phyloP scores from a whole-genome alignment of 2,797 vertebrate genomes.

The Sciaenops ocellatus region DNA sequence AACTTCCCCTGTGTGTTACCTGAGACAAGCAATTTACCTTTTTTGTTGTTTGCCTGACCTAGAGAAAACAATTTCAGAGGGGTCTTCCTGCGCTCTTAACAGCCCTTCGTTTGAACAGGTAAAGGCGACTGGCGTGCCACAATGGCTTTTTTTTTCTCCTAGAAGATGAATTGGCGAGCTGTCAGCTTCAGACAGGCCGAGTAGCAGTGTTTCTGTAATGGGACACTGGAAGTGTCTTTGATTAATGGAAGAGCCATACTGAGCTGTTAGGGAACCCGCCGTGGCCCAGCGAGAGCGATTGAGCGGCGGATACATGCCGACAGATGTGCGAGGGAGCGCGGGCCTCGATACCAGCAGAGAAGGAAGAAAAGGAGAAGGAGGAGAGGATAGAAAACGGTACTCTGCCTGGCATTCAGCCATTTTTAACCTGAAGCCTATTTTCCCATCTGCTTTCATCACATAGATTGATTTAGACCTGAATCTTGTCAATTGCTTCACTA shows the following conservation, averaged over 20 bases:
- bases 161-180: conserved; percentile 95
- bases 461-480: conserved; percentile 52
- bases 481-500: conserved; percentile 43
- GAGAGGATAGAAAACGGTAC: conserved; percentile 29
- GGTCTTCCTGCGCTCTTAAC: conserved; percentile 87
- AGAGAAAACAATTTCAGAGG: conserved; percentile 91
- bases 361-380: conserved; percentile 49
- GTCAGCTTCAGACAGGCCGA: conserved; percentile 92
- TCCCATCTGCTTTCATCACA: conserved; percentile 40
- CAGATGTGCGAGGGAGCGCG: conserved; percentile 75
- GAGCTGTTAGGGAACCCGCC: conserved; percentile 88
- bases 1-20: conserved; percentile 78
- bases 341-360: conserved; percentile 59
- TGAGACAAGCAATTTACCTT: conserved; percentile 89
- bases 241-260: conserved; percentile 92
- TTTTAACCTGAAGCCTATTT: conserved; percentile 58
- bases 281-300: conserved; percentile 84
- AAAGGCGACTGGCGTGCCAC: conserved; percentile 79
- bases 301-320: conserved; percentile 88
- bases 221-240: conserved; percentile 97
- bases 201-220: conserved; percentile 94
- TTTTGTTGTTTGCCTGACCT: conserved; percentile 89
- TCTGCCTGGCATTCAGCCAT: conserved; percentile 44
- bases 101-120: conserved; percentile 84
- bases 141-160: conserved; percentile 73